A percentile compares a stretch with the other conserved stretches of the same genome.
Conservation (phyloP, 2,113 vertebrate species). For the Climacteris rufus region DNA sequence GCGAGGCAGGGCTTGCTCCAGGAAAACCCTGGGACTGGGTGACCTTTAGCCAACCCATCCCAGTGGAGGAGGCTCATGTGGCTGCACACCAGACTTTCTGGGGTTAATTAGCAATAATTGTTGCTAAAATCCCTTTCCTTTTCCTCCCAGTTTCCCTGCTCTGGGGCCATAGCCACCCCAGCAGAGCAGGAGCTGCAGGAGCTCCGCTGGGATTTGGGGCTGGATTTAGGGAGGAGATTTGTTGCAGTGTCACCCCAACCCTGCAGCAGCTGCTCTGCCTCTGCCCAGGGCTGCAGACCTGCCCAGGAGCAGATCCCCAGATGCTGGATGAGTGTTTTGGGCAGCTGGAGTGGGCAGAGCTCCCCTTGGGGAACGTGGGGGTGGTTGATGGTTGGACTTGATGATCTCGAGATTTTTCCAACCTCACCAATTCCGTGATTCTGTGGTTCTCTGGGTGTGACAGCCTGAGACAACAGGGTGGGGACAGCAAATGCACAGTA, state of each 20-base stretch:
- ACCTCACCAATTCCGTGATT: background rate
- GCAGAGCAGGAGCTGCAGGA: background rate
- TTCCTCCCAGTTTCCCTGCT: no score
- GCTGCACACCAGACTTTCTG: background rate
- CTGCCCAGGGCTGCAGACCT: background rate
- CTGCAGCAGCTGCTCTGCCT: background rate
- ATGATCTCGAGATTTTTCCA: background rate
- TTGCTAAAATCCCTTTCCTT: background rate
- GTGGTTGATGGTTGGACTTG: no score
- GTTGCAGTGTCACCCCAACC: background rate
- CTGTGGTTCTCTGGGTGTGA: background rate
- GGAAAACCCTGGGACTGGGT: background rate
- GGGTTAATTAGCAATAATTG: background rate
- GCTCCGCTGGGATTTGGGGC: background rate
- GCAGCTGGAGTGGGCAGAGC: background rate
- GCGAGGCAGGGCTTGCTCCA: background rate
- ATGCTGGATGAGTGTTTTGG: background rate
- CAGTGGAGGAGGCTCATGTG: background rate
- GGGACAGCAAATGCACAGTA: background rate
- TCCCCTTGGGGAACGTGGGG: rapidly evolving
- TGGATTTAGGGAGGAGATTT: background rate
- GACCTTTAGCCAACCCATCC: background rate
- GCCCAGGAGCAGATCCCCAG: background rate
- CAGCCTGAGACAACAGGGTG: background rate
- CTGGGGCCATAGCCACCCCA: background rate